Evolutionary conservation across 2,888 invertebrate genomes (phyloP).

Genomic region (Trissolcus japonicus): DNA sequence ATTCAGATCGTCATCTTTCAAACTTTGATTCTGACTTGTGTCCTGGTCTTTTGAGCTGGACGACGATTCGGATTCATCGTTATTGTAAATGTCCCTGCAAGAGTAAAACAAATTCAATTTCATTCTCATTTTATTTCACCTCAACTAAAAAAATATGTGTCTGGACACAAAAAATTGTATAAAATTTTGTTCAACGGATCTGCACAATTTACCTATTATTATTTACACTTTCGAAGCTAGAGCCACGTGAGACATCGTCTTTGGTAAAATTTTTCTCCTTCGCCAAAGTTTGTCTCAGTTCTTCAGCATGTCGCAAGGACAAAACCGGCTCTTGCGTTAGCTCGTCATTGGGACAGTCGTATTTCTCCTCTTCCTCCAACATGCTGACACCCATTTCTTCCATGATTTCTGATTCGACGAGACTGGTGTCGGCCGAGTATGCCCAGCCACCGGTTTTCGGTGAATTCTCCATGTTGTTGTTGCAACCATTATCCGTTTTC

Average conservation of each 20-base stretch:
- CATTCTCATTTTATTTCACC: not conserved
- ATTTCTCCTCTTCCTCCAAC: conserved; percentile 78
- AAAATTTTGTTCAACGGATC: not conserved
- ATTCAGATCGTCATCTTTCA: conserved; percentile 39
- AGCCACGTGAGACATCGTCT: conserved; percentile 62
- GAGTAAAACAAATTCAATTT: not conserved
- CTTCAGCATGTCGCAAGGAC: conserved; percentile 59
- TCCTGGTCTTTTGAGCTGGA: conserved; percentile 34
- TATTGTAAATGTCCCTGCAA: conserved; percentile 29
- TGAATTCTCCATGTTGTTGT: conserved; percentile 67
- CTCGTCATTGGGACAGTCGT: conserved; percentile 72
- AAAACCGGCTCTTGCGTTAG: conserved; percentile 70
- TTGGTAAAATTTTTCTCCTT: conserved; percentile 60
- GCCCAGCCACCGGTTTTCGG: conserved; percentile 68
- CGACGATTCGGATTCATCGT: conserved; percentile 26
- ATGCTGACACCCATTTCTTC: conserved; percentile 81
- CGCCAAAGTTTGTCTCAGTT: conserved; percentile 56
- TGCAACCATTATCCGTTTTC: conserved; percentile 70
- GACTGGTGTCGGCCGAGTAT: conserved; percentile 69
- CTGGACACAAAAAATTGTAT: not conserved
- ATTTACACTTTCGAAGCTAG: conserved; percentile 61
- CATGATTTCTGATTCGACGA: conserved; percentile 77
- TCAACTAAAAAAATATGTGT: too few species aligned
- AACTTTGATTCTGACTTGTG: conserved; percentile 35
- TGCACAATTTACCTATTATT: conserved; percentile 63